Evolutionary conservation across 2,113 vertebrate genomes (phyloP).

Genomic region (human (Homo sapiens)): GRCh38 chrX:106717001-106717500

Average conservation of each 20-base stretch:
- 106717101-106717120: too few species aligned
- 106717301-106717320: slow-evolving; percentile 33
- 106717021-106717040: too few species aligned
- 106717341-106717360: slow-evolving; percentile 27
- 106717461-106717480: not conserved
- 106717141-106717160: too few species aligned
- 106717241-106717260: slow-evolving; percentile 24
- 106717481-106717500: not conserved
- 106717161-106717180: too few species aligned
- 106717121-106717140: too few species aligned
- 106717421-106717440: slow-evolving; percentile 5
- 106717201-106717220: not conserved
- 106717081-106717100: too few species aligned
- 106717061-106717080: too few species aligned
- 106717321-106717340: not conserved
- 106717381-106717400: not conserved
- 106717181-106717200: too few species aligned
- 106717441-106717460: slow-evolving; percentile 17
- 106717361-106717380: slow-evolving; percentile 18
- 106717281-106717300: not conserved
- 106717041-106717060: too few species aligned
- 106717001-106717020: too few species aligned
- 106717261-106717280: slow-evolving; percentile 7
- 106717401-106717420: not conserved
- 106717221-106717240: slow-evolving; percentile 38